Evolutionary conservation across 2,113 vertebrate species (phyloP).

Genomic region (Ictalurus furcatus): DNA sequence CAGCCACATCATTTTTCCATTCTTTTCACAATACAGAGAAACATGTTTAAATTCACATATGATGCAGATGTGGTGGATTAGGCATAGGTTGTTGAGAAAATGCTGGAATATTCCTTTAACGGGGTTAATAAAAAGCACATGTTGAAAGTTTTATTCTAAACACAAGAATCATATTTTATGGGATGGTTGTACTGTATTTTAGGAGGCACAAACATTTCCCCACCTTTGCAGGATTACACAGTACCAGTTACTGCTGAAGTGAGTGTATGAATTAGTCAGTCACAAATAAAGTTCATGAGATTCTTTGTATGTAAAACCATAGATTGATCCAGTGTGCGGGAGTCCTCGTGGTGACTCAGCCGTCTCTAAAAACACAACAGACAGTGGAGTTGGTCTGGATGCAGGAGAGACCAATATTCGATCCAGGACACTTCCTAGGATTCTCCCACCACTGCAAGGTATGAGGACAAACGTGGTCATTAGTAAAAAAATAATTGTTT

Average conservation of each 20-base stretch:
- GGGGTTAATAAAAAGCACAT: not conserved
- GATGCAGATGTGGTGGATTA: not conserved
- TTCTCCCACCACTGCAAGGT: slow-evolving; percentile 60
- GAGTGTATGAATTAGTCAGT: not conserved
- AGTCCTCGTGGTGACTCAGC: slow-evolving; percentile 69
- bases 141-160: not conserved
- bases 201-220: not conserved
- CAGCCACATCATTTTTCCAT: not conserved
- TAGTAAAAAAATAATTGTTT: not conserved
- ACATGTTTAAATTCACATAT: not conserved
- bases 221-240: not conserved
- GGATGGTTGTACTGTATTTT: not conserved
- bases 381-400: slow-evolving; percentile 74
- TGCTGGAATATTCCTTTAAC: not conserved
- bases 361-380: slow-evolving; percentile 69
- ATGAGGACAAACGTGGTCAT: not conserved
- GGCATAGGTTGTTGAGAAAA: not conserved
- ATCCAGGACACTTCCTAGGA: slow-evolving; percentile 57
- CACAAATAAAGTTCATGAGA: not conserved
- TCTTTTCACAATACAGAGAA: not conserved
- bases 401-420: slow-evolving; percentile 44
- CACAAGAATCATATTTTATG: not conserved
- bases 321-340: slow-evolving; percentile 44
- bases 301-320: not conserved
- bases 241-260: not conserved